Base-by-base conservation (phyloP, 2,113 vertebrate species). In the Calypte anna region DNA sequence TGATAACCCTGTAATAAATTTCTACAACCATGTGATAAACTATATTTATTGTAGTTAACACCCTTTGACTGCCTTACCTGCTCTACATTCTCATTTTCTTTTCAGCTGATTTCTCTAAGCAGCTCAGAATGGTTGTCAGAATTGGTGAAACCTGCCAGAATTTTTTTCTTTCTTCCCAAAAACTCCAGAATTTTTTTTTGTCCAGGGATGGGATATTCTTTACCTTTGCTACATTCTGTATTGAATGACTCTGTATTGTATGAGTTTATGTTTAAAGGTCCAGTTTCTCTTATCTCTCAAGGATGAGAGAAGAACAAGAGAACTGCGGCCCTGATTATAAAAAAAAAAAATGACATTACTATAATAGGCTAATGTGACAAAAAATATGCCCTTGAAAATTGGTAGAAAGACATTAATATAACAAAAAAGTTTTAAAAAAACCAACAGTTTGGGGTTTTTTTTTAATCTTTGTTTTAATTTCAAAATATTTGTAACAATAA, bases 11-110 rank as follows among this genome's bases (percentile, higher is more conserved):
- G 53, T 61, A 80, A 94, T 95, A 97, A 94, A 96, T 96, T 94
- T 90, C 82, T 95, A 78, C 88, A 97, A 83, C 85, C 20, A 55
- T 77, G 74, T 78, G 85, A 93, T 94, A 96, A 96, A 96, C 88
- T 93, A 68, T 86, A 90, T 93, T 96, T 95, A 91, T 54, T 88
- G 76, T 51, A 90, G 82, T 91, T 88, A 95, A 86, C 79, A 91
- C 64, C 53, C 63, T 86, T 93, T 88, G n/a, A 88, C 79, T 95
- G 48, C 72, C 80, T 95, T 93, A 81, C 79, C 30, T 78, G 64
- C 2, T 5, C 48, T 72, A 50, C 0, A 0, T 77, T 94, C 31
- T 82, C 68, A 80, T 83, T 94, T 87, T 73, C 82, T 83, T 88
- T 95, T 86, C 61, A 88, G 38, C 54, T 82, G 85, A 91, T 95